Evolutionary conservation across 2,797 vertebrate genomes (phyloP).

Genomic region (Semaprochilodus insignis): DNA sequence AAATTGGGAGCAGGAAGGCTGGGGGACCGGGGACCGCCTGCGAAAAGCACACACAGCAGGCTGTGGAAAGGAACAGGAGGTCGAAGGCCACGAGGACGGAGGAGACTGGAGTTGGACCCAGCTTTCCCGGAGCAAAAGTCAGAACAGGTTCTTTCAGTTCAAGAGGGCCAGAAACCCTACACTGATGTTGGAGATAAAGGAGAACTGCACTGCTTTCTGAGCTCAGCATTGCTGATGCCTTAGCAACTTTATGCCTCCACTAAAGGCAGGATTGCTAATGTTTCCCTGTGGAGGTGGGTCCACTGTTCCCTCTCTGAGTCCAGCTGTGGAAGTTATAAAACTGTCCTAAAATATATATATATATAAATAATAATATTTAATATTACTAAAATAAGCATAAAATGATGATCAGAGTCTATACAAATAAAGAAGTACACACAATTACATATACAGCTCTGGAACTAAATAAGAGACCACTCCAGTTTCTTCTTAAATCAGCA

Average conservation of each 20-base stretch:
- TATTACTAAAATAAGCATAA: neutral
- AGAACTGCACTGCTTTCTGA: too few relatives aligned
- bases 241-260: too few relatives aligned
- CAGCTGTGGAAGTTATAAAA: constrained; percentile 1
- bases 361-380: too few relatives aligned
- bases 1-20: neutral
- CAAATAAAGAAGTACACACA: too few relatives aligned
- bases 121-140: neutral
- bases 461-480: too few relatives aligned
- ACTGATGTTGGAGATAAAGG: too few relatives aligned
- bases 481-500: too few relatives aligned
- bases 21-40: constrained; percentile 1
- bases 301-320: neutral
- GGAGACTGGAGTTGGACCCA: neutral
- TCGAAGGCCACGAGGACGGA: constrained; percentile 2
- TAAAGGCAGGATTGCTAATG: too few relatives aligned
- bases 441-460: too few relatives aligned
- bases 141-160: neutral
- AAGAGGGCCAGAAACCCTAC: neutral
- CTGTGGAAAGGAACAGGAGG: neutral
- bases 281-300: neutral
- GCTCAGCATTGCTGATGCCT: too few relatives aligned
- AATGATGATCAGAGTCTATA: too few relatives aligned
- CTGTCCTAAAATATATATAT: neutral
- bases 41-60: constrained; percentile 27